A percentile compares a stretch with the other conserved stretches of the same genome.
phyloP scores from a whole-genome alignment of 2,888 invertebrate genomes.

The Schizaphis graminum region DNA sequence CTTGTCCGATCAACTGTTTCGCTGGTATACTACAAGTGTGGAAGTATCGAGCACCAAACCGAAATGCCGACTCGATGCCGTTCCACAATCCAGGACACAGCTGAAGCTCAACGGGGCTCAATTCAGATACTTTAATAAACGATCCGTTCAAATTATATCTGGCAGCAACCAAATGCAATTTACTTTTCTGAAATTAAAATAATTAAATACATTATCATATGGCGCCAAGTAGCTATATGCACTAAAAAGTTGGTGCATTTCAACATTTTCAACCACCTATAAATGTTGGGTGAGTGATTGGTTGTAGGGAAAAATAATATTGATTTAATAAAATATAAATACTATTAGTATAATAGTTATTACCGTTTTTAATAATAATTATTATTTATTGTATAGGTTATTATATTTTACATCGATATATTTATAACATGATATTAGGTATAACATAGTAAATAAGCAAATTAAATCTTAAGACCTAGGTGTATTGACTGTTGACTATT shows the following conservation, averaged over 20 bases:
- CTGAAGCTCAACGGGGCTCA: slow-evolving; percentile 69
- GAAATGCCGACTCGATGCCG: slow-evolving; percentile 69
- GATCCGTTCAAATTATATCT: slow-evolving; percentile 72
- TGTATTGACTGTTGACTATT: background rate
- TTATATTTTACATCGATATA: background rate
- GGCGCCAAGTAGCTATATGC: background rate
- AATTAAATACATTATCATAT: background rate
- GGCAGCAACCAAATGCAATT: slow-evolving; percentile 72
- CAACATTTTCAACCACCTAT: background rate
- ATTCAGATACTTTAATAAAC: slow-evolving; percentile 71
- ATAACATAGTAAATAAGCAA: background rate
- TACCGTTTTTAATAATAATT: background rate
- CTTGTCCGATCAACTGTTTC: slow-evolving; percentile 70
- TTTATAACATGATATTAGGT: background rate
- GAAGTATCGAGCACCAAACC: slow-evolving; percentile 71
- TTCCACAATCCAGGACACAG: slow-evolving; percentile 70
- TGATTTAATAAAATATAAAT: background rate
- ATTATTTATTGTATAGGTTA: background rate
- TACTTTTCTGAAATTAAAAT: slow-evolving; percentile 70
- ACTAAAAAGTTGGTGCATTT: background rate
- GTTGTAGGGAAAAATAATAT: background rate
- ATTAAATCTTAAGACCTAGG: background rate
- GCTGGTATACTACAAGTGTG: slow-evolving; percentile 71
- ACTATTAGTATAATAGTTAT: background rate
- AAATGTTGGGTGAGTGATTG: background rate